These are phyloP conservation scores for Drosophila niveifrons DNA, from an alignment of 2,888 invertebrate genomes.

Conservation along the genomic window DNA sequence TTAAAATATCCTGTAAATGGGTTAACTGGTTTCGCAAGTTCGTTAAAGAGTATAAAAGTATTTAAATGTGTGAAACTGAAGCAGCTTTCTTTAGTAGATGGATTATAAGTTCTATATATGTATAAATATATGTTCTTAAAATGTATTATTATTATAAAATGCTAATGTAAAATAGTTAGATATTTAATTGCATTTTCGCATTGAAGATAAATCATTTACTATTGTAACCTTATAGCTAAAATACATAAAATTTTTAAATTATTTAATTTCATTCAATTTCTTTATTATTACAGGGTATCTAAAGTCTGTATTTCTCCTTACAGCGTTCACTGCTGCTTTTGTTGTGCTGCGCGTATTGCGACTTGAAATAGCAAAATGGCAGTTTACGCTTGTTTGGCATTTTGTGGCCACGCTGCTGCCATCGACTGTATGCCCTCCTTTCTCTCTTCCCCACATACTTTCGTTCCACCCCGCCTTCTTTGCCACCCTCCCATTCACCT, in stretches of 20 bases:
- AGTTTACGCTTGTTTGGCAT: slow-evolving; percentile 78
- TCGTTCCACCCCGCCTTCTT: neutral
- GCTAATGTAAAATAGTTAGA: no score
- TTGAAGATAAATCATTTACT: no score
- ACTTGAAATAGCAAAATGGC: slow-evolving; percentile 74
- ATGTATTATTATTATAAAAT: no score
- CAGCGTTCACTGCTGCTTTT: slow-evolving; percentile 19
- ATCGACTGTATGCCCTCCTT: neutral
- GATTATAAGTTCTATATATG: no score
- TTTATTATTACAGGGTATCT: slow-evolving; percentile 27
- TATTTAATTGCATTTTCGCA: no score
- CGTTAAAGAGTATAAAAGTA: neutral
- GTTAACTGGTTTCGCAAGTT: no score
- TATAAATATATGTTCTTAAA: no score
- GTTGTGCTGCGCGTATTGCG: slow-evolving; percentile 39
- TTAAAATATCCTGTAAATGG: slow-evolving; percentile 37
- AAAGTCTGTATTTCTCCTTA: neutral
- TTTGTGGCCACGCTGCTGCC: slow-evolving; percentile 59
- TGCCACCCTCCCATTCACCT: neutral
- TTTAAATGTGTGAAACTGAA: no score
- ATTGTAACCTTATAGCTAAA: no score
- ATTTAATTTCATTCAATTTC: neutral
- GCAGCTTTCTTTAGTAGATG: no score
- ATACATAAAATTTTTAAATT: no score
- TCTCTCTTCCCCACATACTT: neutral